Evolutionary conservation across 2,113 vertebrate genomes (phyloP), one percentile per base, ranked within the genome.

Genomic region (Xenopus laevis): DNA sequence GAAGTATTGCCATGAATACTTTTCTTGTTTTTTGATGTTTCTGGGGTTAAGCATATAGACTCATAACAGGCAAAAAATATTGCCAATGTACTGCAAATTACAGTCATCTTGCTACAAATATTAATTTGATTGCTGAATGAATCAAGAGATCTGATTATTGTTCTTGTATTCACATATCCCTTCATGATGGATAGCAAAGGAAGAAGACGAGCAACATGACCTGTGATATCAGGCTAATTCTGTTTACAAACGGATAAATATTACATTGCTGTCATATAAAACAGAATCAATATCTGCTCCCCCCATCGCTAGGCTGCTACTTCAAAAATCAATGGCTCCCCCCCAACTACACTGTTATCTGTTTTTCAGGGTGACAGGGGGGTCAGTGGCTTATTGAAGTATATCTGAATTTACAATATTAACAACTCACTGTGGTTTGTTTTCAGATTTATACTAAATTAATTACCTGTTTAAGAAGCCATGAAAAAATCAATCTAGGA

Each of bases 231-330:
- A 82, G 90, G 90, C 90, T 91, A 92, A 91, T 91, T 89, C 88
- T 91, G 88, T 92, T 92, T 91, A 91, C 89, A 90, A 90, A 91
- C 87, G 87, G 89, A 89, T 89, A 92, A 91, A 91, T 91, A 91
- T 91, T 89, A 91, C 86, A 89, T 88, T 79, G 1, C 79, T 88
- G 84, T 85, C 82, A 89, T 88, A 87, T 81, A 84, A 85, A 83
- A 82, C 71, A 86, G 87, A 91, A 91, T 92, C 90, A 89, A 91
- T 91, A 90, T 71, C 83, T 82, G 75, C 78, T 78, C 79, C 80
- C 58, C 79, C 79, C 81, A 86, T 86, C 82, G 78, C 79, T 82
- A 80, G 85, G 86, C 89, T 87, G 88, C 90, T 85, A 87, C 81
- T 85, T 82, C 84, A 80, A 84, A 88, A 91, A 90, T 89, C 86